phyloP scores from a whole-genome alignment of 1,140 invertebrate genomes.

The Atopsyche davidsoni region DNA sequence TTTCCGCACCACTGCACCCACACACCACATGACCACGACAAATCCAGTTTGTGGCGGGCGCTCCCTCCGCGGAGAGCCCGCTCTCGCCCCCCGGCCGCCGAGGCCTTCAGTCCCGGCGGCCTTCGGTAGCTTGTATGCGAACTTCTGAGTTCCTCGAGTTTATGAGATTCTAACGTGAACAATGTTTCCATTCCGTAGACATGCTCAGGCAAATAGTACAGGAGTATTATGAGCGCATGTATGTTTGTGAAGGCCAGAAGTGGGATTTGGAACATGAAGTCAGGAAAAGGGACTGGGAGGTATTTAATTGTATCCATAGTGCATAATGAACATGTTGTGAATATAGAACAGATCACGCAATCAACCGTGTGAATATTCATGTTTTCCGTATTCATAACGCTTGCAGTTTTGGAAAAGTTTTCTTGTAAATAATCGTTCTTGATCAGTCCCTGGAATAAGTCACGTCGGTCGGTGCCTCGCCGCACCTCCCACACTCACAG shows the following conservation, averaged over 20 bases:
- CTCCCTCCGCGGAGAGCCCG: too few relatives aligned
- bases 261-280: constrained; percentile 99
- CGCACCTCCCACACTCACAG: constrained; percentile 12
- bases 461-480: not conserved
- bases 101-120: too few relatives aligned
- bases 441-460: constrained; percentile 27
- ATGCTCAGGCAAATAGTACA: constrained; percentile 83
- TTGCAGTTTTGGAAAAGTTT: constrained; percentile 48
- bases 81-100: too few relatives aligned
- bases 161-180: constrained; percentile 26
- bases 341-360: constrained; percentile 51
- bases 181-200: constrained; percentile 58
- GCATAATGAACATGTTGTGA: constrained; percentile 48
- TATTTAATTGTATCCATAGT: constrained; percentile 55
- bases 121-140: too few relatives aligned
- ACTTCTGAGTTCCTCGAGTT: too few relatives aligned
- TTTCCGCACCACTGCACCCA: constrained; percentile 27
- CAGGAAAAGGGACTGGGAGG: constrained; percentile 96
- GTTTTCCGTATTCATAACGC: constrained; percentile 48
- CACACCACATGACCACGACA: constrained; percentile 33
- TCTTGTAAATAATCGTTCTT: constrained; percentile 46
- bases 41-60: constrained; percentile 30
- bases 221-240: constrained; percentile 92
- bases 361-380: constrained; percentile 47
- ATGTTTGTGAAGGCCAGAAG: constrained; percentile 95